A percentile compares a stretch with the other conserved stretches of the same genome.
Conservation (phyloP, 2,797 vertebrate genomes). For the Thalassophryne amazonica region DNA sequence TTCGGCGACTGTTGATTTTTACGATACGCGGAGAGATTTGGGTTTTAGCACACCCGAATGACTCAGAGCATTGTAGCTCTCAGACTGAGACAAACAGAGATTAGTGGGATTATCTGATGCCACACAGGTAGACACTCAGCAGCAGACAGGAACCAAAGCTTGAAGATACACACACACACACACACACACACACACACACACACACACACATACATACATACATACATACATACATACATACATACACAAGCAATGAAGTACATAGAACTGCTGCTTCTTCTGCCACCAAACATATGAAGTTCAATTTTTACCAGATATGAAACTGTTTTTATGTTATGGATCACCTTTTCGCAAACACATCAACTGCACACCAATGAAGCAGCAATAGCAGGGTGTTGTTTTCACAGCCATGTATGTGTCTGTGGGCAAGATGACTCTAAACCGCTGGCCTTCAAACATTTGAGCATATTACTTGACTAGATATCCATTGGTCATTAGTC, state of each 20-base stretch:
- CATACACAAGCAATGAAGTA: not conserved
- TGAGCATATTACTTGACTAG: too few species aligned
- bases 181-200: constrained; percentile 20
- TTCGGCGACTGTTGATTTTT: constrained; percentile 54
- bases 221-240: not conserved
- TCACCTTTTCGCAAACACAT: too few species aligned
- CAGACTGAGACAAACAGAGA: constrained; percentile 74
- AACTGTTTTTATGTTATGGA: too few species aligned
- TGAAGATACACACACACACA: constrained; percentile 37
- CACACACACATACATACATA: constrained; percentile 7
- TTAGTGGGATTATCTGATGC: constrained; percentile 63
- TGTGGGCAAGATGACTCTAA: too few species aligned
- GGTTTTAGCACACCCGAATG: constrained; percentile 61
- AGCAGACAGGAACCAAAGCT: constrained; percentile 44
- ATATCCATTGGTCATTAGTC: too few species aligned
- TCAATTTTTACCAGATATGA: too few species aligned
- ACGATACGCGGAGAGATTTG: constrained; percentile 55
- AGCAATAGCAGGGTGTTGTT: too few species aligned
- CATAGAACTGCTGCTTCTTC: too few species aligned
- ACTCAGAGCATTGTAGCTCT: constrained; percentile 67
- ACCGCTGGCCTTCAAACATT: too few species aligned
- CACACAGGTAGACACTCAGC: constrained; percentile 70
- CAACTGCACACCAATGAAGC: too few species aligned
- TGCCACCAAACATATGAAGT: too few species aligned
- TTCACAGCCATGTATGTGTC: too few species aligned